These are phyloP conservation scores for Xestia sexstrigata DNA, from an alignment of 2,888 invertebrate genomes.

Conservation along the genomic window DNA sequence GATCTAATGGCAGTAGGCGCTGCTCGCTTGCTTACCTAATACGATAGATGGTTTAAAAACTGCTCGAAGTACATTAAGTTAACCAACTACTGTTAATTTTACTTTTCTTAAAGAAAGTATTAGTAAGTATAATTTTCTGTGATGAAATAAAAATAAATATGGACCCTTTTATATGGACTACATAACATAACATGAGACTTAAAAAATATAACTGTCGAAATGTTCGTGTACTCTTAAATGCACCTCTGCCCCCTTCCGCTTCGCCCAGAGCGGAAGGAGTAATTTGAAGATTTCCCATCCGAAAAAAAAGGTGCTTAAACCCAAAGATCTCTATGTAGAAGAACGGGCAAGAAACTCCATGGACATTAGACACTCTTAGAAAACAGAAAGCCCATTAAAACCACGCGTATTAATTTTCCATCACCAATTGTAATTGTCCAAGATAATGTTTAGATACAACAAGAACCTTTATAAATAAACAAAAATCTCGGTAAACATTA, in stretches of 20 bases:
- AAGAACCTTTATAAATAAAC: not conserved
- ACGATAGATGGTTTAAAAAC: conserved; percentile 14
- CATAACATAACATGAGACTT: no score
- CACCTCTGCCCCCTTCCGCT: no score
- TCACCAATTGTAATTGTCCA: not conserved
- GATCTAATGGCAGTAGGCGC: conserved; percentile 17
- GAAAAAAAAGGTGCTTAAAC: not conserved
- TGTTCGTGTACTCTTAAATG: no score
- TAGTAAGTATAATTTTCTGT: not conserved
- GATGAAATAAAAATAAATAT: not conserved
- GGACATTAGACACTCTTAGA: not conserved
- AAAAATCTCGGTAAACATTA: conserved; percentile 44
- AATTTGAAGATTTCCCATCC: no score
- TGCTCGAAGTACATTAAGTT: not conserved
- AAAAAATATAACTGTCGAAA: no score
- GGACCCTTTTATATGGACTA: no score
- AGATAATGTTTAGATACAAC: not conserved
- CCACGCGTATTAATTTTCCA: not conserved
- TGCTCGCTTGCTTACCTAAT: not conserved
- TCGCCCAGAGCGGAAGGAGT: no score
- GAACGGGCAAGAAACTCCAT: not conserved
- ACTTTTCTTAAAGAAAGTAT: not conserved
- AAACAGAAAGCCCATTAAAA: not conserved
- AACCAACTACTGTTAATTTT: not conserved
- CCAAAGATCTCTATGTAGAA: not conserved